phyloP scores from a whole-genome alignment of 2,888 invertebrate species.

The Malthinus seriepunctatus region DNA sequence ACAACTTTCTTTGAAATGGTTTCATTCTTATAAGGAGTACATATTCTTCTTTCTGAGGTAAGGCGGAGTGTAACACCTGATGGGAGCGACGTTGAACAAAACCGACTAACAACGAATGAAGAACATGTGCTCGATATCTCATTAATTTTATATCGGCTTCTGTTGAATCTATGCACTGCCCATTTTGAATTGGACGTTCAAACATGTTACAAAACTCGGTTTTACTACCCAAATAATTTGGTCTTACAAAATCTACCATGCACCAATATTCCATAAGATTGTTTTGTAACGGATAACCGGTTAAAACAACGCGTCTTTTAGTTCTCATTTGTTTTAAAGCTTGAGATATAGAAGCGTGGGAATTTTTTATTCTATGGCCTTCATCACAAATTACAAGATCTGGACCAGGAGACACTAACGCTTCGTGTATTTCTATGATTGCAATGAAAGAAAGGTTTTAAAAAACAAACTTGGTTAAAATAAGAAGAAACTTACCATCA shows the following conservation, averaged over 20 bases:
- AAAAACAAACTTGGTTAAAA: neutral
- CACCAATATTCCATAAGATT: slow-evolving; percentile 97
- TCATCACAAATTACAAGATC: slow-evolving; percentile 95
- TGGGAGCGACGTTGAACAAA: slow-evolving; percentile 97
- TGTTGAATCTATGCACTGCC: slow-evolving; percentile 96
- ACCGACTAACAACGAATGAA: slow-evolving; percentile 91
- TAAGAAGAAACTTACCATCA: slow-evolving; percentile 61
- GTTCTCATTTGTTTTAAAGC: slow-evolving; percentile 95
- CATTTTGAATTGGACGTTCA: slow-evolving; percentile 97
- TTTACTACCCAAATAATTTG: slow-evolving; percentile 95
- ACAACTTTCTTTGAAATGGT: slow-evolving; percentile 84
- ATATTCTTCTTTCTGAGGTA: slow-evolving; percentile 95
- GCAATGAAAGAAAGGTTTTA: neutral
- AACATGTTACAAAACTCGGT: slow-evolving; percentile 99
- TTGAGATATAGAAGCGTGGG: slow-evolving; percentile 94
- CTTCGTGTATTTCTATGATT: slow-evolving; percentile 73
- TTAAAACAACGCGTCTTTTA: slow-evolving; percentile 91
- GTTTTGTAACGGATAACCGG: slow-evolving; percentile 98
- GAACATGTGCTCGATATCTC: slow-evolving; percentile 92
- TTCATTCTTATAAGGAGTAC: slow-evolving; percentile 89
- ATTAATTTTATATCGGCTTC: slow-evolving; percentile 91
- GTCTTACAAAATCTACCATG: slow-evolving; percentile 98
- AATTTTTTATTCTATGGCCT: slow-evolving; percentile 97
- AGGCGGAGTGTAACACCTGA: slow-evolving; percentile 85
- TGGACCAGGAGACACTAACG: slow-evolving; percentile 88